Percentiles rank a stretch among this genome's conserved stretches.
Conservation (phyloP, 2,888 invertebrate species). For the Dryadula phaetusa region DNA sequence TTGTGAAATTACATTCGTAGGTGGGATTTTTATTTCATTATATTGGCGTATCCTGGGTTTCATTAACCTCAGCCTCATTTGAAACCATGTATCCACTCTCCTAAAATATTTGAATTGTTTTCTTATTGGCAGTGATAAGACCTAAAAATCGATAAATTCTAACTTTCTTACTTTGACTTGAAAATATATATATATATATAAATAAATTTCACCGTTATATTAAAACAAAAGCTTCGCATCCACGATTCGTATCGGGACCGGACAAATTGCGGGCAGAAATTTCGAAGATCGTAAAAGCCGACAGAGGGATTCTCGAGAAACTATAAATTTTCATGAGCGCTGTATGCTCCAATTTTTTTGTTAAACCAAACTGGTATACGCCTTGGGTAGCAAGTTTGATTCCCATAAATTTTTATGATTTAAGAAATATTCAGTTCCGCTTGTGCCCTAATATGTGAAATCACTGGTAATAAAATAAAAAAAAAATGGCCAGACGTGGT, state of each 20-base stretch:
- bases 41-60: too few species aligned
- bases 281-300: constrained; percentile 53
- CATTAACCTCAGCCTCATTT: too few species aligned
- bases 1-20: too few species aligned
- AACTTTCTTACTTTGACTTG: too few species aligned
- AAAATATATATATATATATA: too few species aligned
- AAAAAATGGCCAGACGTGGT: background rate
- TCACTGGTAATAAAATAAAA: background rate
- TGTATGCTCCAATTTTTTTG: constrained; percentile 70
- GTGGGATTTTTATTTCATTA: too few species aligned
- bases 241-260: constrained; percentile 50
- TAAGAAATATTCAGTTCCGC: constrained; percentile 51
- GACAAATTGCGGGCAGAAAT: constrained; percentile 63
- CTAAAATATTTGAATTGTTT: too few species aligned
- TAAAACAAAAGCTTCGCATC: constrained; percentile 29
- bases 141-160: too few species aligned
- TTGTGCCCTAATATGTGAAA: constrained; percentile 22
- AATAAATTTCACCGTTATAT: constrained; percentile 18
- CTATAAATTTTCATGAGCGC: constrained; percentile 74
- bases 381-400: constrained; percentile 56
- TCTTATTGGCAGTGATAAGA: too few species aligned
- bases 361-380: constrained; percentile 47
- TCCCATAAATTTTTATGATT: constrained; percentile 66
- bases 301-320: constrained; percentile 59
- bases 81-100: too few species aligned